Conservation (phyloP, 2,888 invertebrate species). For the Scelioninae gen. 2 region DNA sequence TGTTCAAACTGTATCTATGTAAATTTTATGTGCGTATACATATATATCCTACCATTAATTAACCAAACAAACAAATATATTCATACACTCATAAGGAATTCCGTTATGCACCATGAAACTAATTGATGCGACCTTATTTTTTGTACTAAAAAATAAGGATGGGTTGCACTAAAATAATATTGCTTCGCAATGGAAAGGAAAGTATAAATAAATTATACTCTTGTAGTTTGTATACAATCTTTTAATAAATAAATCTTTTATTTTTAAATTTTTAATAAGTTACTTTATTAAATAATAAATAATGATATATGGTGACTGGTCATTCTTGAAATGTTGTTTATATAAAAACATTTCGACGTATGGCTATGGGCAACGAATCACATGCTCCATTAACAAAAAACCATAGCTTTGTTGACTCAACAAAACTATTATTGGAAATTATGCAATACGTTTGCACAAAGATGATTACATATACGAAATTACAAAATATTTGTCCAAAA, state of each 20-base stretch:
- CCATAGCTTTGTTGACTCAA: conserved; percentile 45
- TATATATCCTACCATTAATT: no score
- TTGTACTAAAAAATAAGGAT: no score
- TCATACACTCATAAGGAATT: no score
- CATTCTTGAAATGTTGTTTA: conserved; percentile 45
- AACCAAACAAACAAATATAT: no score
- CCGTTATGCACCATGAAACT: no score
- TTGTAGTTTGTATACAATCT: conserved; percentile 22
- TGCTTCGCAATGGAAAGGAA: background rate
- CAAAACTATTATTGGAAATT: no score
- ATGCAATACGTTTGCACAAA: no score
- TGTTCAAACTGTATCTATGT: no score
- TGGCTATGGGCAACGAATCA: conserved; percentile 48
- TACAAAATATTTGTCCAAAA: background rate
- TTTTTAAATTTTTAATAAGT: conserved; percentile 69
- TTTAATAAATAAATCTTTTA: conserved; percentile 55
- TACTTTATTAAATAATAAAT: conserved; percentile 67
- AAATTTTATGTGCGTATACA: no score
- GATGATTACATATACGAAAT: background rate
- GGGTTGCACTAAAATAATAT: no score
- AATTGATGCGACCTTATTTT: no score
- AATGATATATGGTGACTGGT: conserved; percentile 54
- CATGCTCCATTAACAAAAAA: background rate
- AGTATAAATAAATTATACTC: conserved; percentile 1
- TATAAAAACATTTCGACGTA: conserved; percentile 48